Percentiles rank a stretch among this genome's conserved stretches.
phyloP scores from a whole-genome alignment of 2,888 invertebrate species.

The Drosophila mayaguana region DNA sequence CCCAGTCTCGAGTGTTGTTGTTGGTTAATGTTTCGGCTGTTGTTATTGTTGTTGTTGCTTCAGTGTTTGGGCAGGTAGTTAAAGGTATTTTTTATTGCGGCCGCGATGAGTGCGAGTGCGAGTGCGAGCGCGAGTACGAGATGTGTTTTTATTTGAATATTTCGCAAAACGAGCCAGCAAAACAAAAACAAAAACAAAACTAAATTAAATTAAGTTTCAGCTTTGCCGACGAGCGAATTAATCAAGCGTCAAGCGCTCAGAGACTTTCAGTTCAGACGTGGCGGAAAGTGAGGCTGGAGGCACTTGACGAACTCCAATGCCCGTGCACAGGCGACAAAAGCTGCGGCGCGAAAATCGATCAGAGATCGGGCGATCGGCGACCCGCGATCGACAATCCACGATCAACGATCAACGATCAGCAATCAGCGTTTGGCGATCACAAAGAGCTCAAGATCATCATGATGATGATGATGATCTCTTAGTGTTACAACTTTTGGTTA shows the following conservation, averaged over 20 bases:
- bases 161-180: constrained; percentile 18
- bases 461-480: constrained; percentile 21
- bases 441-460: constrained; percentile 31
- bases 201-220: constrained; percentile 35
- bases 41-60: constrained; percentile 25
- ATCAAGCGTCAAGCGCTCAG: constrained; percentile 62
- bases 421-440: constrained; percentile 24
- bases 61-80: constrained; percentile 68
- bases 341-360: constrained; percentile 34
- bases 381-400: constrained; percentile 11
- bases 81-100: constrained; percentile 64
- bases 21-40: constrained; percentile 35
- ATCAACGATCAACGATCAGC: constrained; percentile 14
- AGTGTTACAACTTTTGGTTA: constrained; percentile 29
- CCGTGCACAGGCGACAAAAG: constrained; percentile 34
- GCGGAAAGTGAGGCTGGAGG: constrained; percentile 35
- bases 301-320: constrained; percentile 37
- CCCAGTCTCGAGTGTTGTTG: constrained; percentile 63
- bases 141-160: constrained; percentile 65
- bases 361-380: constrained; percentile 13
- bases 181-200: constrained; percentile 19
- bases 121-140: constrained; percentile 28
- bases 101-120: constrained; percentile 46
- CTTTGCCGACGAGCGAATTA: constrained; percentile 64
- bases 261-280: constrained; percentile 43